These are phyloP conservation scores for Meta bourneti DNA, from an alignment of 2,888 invertebrate species.

Conservation along the genomic window DNA sequence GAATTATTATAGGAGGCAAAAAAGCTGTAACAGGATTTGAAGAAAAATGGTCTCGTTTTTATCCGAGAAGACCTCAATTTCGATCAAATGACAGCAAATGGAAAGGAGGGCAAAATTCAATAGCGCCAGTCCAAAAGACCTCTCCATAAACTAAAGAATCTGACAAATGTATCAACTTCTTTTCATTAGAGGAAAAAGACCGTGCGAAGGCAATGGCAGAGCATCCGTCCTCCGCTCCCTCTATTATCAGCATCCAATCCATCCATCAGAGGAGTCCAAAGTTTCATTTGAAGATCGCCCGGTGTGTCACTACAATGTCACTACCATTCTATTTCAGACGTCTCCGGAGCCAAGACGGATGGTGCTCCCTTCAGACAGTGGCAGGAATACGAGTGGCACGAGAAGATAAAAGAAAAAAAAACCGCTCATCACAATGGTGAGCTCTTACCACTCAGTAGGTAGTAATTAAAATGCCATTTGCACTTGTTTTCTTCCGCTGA, in stretches of 20 bases:
- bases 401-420: conserved; percentile 20
- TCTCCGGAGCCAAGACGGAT: conserved; percentile 42
- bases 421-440: conserved; percentile 31
- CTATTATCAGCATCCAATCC: conserved; percentile 10
- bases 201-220: not conserved
- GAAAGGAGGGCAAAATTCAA: too few relatives aligned
- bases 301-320: conserved; percentile 32
- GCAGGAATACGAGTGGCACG: conserved; percentile 16
- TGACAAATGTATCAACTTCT: not conserved
- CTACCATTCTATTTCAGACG: conserved; percentile 52
- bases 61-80: too few relatives aligned
- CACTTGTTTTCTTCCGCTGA: conserved; percentile 70
- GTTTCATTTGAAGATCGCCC: conserved; percentile 23
- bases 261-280: conserved; percentile 52
- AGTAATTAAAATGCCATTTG: conserved; percentile 76
- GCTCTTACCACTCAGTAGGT: conserved; percentile 62
- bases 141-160: too few relatives aligned
- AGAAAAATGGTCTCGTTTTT: too few relatives aligned
- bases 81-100: too few relatives aligned
- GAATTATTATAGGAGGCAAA: too few relatives aligned
- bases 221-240: conserved; percentile 13
- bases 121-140: too few relatives aligned
- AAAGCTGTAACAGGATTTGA: too few relatives aligned
- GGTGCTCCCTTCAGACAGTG: conserved; percentile 9
- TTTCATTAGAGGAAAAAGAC: conserved; percentile 38